Evolutionary conservation across 2,797 vertebrate genomes (phyloP), one percentile per base, ranked within the genome.

Genomic region (Sebastes paucispinis): DNA sequence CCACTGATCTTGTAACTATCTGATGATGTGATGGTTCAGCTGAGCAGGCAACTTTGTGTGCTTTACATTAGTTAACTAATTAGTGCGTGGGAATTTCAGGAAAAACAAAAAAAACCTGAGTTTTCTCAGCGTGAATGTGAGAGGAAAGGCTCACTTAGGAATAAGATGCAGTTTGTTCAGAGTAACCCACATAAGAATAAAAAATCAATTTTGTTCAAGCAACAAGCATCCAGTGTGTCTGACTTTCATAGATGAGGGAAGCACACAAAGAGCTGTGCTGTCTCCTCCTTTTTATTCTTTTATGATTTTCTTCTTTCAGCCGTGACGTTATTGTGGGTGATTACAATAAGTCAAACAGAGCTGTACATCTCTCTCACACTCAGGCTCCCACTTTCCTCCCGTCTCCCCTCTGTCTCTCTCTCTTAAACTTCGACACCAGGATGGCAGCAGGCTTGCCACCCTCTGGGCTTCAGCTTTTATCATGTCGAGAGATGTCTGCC

Each of bases 391-490:
- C 36, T 27, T 34, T 4, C 24, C 29, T 2, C 25, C n/a, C 9
- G 2, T 5, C 39, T 8, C 31, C 32, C 27, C 31, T 47, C 43
- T 4, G 4, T n/a, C 58, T 78, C 25, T 12, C 32, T 7, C 52
- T 52, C 47, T 54, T 29, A 57, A 16, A 73, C 64, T 70, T 55
- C 11, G 8, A 71, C 76, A 72, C 59, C 32, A 13, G 73, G 50
- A 65, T 25, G 73, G 70, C 87, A 62, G 81, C 64, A 3, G 76
- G 63, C 76, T 12, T 1, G 65, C 71, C 86, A 66, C 79, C 84
- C 84, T 79, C 60, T 11, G 70, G 82, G 77, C 47, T 66, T 32
- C 1, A 10, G 58, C 84, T 86, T 90, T 85, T 47, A 85, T 88
- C 80, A 57, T 65, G 80, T 63, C 1, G 70, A 83, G 82, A 80